Evolutionary conservation across 2,888 invertebrate species (phyloP), one percentile per base, ranked within the genome.

Genomic region (Rotaria socialis): DNA sequence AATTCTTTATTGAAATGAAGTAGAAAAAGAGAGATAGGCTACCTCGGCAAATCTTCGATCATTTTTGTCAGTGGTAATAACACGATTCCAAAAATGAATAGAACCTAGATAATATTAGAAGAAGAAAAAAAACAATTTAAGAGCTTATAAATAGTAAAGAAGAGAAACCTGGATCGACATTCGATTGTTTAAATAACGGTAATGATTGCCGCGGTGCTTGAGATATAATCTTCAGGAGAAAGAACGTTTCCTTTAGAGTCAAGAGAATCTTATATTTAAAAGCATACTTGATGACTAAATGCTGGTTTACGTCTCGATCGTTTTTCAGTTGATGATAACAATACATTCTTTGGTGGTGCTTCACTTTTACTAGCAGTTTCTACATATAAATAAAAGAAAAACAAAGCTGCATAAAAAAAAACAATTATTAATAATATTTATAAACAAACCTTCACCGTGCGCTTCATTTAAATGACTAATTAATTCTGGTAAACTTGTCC

Each of bases 241-340:
- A 60, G 14, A 10, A 60, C 8, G 0, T n/a, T 1, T 27, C 8
- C 0, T 1, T n/a, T 0, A 67, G 19, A 67, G 19, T 6, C 0
- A 27, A 35, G 5, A 19, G 16, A 41, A 11, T 14, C 0, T 35
- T 27, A 67, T 19, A 19, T 19, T 41, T 67, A 24, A 19, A 67
- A 67, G 35, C 27, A 35, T 67, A 80, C 80, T 80, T 80, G 80
- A 80, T 80, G 80, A n/a, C 80, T 80, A 80, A 80, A 80, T 80
- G 80, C 47, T 24, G 80, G 80, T 80, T 80, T 80, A 47, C 80
- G 80, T 80, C 80, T 47, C 11, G 80, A 80, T n/a, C 80, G 80
- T 80, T 80, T 43, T 80, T 80, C 67, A 67, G 19, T 35, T 35
- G 80, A 47, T 43, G 22, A 19, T 16, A 19, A 41, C 24, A 19